These are phyloP conservation scores for Spodoptera littoralis DNA, from an alignment of 2,888 invertebrate genomes.

Conservation along the genomic window DNA sequence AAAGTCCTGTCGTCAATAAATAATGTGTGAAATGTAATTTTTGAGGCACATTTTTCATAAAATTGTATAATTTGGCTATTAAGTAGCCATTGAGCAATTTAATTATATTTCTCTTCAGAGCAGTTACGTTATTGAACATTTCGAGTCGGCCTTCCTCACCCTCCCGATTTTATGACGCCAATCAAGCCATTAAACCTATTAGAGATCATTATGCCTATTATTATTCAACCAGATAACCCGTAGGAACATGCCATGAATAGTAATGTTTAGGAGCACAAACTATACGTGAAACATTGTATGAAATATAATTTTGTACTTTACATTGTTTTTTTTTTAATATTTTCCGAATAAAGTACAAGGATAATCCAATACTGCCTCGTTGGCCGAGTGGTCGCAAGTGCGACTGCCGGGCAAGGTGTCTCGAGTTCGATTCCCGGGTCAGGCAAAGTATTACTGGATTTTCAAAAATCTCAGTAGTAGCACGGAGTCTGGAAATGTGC, in stretches of 20 bases:
- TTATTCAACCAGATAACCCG: conserved; percentile 67
- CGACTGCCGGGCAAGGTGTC: too few relatives aligned
- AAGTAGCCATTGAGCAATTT: conserved; percentile 68
- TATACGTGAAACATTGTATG: conserved; percentile 26
- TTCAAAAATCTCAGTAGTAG: too few relatives aligned
- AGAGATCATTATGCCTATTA: conserved; percentile 77
- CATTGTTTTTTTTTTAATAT: too few relatives aligned
- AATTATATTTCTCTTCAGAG: conserved; percentile 66
- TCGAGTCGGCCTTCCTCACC: conserved; percentile 45
- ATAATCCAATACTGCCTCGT: too few relatives aligned
- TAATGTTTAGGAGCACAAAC: conserved; percentile 62
- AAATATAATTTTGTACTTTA: conserved; percentile 1
- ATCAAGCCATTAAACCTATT: conserved; percentile 81
- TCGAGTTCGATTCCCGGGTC: too few relatives aligned
- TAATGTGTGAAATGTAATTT: conserved; percentile 8
- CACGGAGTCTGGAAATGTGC: too few relatives aligned
- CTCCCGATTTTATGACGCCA: conserved; percentile 78
- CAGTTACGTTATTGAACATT: conserved; percentile 31
- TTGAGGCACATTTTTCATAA: conserved; percentile 9
- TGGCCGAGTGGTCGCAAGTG: too few relatives aligned
- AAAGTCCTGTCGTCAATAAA: conserved; percentile 5
- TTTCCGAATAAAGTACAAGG: too few relatives aligned
- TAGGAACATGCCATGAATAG: conserved; percentile 68
- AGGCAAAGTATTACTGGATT: too few relatives aligned
- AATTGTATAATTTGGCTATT: conserved; percentile 8